Evolutionary conservation across 2,888 invertebrate genomes (phyloP), one percentile per base, ranked within the genome.

Genomic region (Ceraclea dissimilis): DNA sequence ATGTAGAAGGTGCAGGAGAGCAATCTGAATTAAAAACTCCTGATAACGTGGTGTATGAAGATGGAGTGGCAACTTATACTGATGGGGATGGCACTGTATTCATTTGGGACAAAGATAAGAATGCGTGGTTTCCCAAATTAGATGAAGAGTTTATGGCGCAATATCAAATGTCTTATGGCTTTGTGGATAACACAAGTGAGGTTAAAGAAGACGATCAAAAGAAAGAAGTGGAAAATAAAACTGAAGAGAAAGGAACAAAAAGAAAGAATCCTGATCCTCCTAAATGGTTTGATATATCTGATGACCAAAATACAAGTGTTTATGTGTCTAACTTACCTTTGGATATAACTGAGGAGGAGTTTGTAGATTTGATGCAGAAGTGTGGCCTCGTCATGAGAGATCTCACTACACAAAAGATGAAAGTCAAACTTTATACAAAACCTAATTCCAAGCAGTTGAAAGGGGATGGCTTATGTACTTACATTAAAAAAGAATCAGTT

Each of bases 91-190:
- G 95, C 1, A 86, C 87, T 0, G 86, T 87, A 60, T 94, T 84
- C 70, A 89, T 96, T 67, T 98, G 94, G 93, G 95, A 98, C 73
- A 79, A 79, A 20, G 83, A 84, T 39, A 95, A 90, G 70, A 88
- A 84, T 67, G 96, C 95, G 2, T 99, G 97, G 96, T 90, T 97
- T 73, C 97, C 97, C 1, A 93, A 93, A 81, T 84, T 98, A 60
- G 93, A 96, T 75, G 95, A 95, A 66, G 93, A 98, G 65, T 98
- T 98, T 68, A 82, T 98, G 76, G 98, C 97, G 0, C 81, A 82
- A 56, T 99, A 99, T 76, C 96, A 98, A 74, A 88, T 97, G 84
- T 93, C 81, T 67, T 98, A 98, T 73, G 93, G 93, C 2, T 91
- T 92, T 70, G 78, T 83, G 48, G 85, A 89, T 65, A 83, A 84